Percentiles rank a stretch among this genome's conserved stretches.
Conservation (phyloP, 2,797 vertebrate genomes). For the Poeciliopsis paucimaculata region DNA sequence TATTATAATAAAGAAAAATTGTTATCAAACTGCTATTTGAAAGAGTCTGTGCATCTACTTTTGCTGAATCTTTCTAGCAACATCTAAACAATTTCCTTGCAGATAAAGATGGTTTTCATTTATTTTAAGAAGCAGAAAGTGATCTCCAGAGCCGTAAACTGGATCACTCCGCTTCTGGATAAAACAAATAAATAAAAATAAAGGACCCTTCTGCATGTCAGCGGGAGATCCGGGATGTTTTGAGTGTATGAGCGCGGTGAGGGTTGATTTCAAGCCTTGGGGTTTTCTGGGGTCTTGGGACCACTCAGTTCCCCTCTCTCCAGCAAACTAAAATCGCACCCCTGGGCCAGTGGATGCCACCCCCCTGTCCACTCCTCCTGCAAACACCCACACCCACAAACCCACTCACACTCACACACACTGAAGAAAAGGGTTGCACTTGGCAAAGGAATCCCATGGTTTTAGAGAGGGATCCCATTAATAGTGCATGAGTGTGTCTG, state of each 20-base stretch:
- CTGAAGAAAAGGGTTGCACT: conserved; percentile 24
- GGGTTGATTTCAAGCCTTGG: conserved; percentile 71
- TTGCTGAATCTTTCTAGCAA: not conserved
- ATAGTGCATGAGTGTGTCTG: conserved; percentile 81
- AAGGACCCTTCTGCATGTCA: not conserved
- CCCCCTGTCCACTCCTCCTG: conserved; percentile 32
- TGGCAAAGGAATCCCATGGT: conserved; percentile 62
- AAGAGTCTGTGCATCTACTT: not conserved
- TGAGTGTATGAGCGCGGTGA: not conserved
- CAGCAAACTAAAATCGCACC: conserved; percentile 67
- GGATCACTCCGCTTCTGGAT: not conserved
- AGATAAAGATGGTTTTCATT: not conserved
- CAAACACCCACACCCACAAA: conserved; percentile 19
- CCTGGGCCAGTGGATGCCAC: conserved; percentile 66
- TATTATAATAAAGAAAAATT: too few relatives aligned
- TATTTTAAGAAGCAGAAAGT: not conserved
- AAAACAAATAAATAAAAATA: not conserved
- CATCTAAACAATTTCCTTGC: not conserved
- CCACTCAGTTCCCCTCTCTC: conserved; percentile 66
- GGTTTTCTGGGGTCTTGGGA: conserved; percentile 74
- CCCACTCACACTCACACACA: conserved; percentile 20
- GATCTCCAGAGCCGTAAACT: not conserved
- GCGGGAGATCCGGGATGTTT: not conserved
- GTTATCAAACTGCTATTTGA: not conserved
- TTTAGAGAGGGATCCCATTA: conserved; percentile 76